A percentile compares a stretch with the other conserved stretches of the same genome.
Evolutionary conservation across 2,113 vertebrate species (phyloP).

Genomic region (Phyllopteryx taeniolatus): DNA sequence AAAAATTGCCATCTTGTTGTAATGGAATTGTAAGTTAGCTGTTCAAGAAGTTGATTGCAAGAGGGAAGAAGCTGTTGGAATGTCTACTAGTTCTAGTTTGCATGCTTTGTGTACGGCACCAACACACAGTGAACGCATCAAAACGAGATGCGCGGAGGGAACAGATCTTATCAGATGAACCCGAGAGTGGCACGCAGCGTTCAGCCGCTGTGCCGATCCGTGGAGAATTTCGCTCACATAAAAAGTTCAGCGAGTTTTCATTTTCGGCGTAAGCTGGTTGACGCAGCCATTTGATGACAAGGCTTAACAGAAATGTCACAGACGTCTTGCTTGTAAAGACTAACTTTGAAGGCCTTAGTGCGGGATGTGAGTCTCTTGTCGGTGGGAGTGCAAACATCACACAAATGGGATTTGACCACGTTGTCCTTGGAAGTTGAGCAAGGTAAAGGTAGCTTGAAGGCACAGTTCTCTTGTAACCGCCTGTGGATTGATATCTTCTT

Average conservation of each 20-base stretch:
- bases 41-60: too few relatives aligned
- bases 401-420: slow-evolving; percentile 7
- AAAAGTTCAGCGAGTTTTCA: slow-evolving; percentile 47
- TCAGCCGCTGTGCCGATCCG: slow-evolving; percentile 21
- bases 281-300: slow-evolving; percentile 35
- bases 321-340: slow-evolving; percentile 35
- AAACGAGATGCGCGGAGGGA: slow-evolving; percentile 50
- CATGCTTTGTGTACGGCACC: slow-evolving; percentile 38
- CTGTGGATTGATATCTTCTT: slow-evolving; percentile 72
- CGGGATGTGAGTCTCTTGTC: slow-evolving; percentile 14
- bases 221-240: slow-evolving; percentile 37
- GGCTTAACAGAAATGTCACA: slow-evolving; percentile 52
- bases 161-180: slow-evolving; percentile 57
- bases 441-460: slow-evolving; percentile 61
- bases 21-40: too few relatives aligned
- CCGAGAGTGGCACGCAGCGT: slow-evolving; percentile 33
- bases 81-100: too few relatives aligned
- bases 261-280: slow-evolving; percentile 42
- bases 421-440: not conserved
- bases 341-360: slow-evolving; percentile 29
- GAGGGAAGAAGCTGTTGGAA: too few relatives aligned
- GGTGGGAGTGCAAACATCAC: slow-evolving; percentile 31
- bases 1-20: too few relatives aligned
- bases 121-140: slow-evolving; percentile 39
- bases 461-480: slow-evolving; percentile 79